phyloP scores from a whole-genome alignment of 2,797 vertebrate species.

The Buphagus erythrorhynchus region DNA sequence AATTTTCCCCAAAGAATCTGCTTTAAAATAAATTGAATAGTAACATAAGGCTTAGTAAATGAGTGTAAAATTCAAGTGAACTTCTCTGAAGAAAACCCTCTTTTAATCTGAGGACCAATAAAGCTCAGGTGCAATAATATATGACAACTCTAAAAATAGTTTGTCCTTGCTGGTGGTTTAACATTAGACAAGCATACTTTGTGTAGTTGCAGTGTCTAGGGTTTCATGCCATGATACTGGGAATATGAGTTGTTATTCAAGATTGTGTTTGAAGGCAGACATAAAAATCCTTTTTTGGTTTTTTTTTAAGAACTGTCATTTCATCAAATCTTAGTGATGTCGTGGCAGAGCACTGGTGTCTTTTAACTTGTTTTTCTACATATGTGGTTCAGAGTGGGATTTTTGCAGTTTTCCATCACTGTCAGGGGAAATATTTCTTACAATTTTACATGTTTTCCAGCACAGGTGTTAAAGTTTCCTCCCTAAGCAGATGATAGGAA shows the following conservation, averaged over 20 bases:
- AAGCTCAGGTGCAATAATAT: constrained; percentile 68
- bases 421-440: not conserved
- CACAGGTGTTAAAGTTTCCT: not conserved
- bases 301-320: not conserved
- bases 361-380: not conserved
- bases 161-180: constrained; percentile 69
- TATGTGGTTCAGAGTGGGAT: not conserved
- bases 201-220: constrained; percentile 22
- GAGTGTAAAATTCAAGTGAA: constrained; percentile 76
- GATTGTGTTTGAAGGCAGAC: not conserved
- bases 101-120: constrained; percentile 79
- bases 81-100: constrained; percentile 72
- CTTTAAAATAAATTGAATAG: constrained; percentile 81
- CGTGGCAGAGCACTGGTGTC: not conserved
- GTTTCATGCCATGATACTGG: not conserved
- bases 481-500: not conserved
- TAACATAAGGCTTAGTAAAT: constrained; percentile 74
- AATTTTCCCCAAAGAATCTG: constrained; percentile 77
- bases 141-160: constrained; percentile 77
- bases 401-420: not conserved
- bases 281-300: not conserved
- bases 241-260: not conserved
- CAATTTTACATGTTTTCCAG: not conserved
- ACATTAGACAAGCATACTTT: constrained; percentile 40
- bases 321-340: not conserved